phyloP scores from a whole-genome alignment of 2,797 vertebrate species.

The Diglossa cyanea region DNA sequence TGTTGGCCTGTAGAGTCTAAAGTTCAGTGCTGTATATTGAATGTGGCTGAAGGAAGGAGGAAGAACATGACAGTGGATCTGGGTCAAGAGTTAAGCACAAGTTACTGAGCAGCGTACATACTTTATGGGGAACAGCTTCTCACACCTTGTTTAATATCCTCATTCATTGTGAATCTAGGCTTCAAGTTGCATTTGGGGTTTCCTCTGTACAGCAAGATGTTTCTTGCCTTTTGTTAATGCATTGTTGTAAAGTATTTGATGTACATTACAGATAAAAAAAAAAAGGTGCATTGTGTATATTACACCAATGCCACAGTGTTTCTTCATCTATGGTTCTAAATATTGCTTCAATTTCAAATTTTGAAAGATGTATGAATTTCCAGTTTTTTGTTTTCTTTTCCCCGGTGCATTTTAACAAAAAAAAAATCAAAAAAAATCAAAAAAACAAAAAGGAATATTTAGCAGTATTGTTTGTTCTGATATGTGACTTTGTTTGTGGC shows the following conservation, averaged over 20 bases:
- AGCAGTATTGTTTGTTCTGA: conserved; percentile 89
- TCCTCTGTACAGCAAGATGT: conserved; percentile 85
- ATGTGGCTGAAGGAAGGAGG: conserved; percentile 65
- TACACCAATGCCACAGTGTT: conserved; percentile 89
- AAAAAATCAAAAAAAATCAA: neutral
- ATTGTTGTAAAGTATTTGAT: conserved; percentile 98
- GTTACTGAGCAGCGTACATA: conserved; percentile 76
- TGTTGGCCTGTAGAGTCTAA: conserved; percentile 70
- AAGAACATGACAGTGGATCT: conserved; percentile 40
- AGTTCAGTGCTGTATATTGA: conserved; percentile 61
- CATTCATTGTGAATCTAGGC: conserved; percentile 86
- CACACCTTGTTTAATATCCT: conserved; percentile 82
- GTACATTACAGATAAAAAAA: conserved; percentile 89
- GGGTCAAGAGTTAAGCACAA: conserved; percentile 87
- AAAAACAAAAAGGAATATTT: conserved; percentile 79
- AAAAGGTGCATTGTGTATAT: conserved; percentile 91
- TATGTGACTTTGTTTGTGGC: conserved; percentile 89
- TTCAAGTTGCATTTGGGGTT: conserved; percentile 86
- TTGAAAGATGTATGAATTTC: conserved; percentile 84
- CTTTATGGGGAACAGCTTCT: conserved; percentile 87
- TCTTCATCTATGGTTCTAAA: conserved; percentile 86
- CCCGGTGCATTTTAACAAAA: conserved; percentile 79
- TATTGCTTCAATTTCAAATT: conserved; percentile 84
- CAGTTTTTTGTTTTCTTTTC: conserved; percentile 78
- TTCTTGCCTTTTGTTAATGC: conserved; percentile 90